Percentiles rank a stretch among this genome's conserved stretches.
These are phyloP conservation scores for Hoplostethus mediterraneus DNA, from an alignment of 2,797 vertebrate species.

Conservation along the genomic window DNA sequence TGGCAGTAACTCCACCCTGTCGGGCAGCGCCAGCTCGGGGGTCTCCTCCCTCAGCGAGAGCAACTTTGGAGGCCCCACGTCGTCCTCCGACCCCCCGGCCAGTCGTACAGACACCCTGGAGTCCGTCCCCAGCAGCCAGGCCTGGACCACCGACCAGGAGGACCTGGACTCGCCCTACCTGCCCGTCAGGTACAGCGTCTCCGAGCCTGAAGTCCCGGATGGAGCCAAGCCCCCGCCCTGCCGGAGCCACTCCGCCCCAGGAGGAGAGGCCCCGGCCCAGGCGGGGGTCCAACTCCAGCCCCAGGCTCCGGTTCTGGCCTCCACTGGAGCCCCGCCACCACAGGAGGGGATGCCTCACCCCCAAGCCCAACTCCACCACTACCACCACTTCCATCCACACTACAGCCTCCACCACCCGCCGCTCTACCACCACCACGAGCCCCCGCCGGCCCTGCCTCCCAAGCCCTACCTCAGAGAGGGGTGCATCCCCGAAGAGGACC, in stretches of 20 bases:
- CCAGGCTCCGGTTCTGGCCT: constrained; percentile 21
- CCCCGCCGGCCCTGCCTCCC: constrained; percentile 88
- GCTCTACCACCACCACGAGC: constrained; percentile 83
- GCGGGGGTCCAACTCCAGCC: constrained; percentile 66
- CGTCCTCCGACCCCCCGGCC: constrained; percentile 78
- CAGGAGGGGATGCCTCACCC: constrained; percentile 29
- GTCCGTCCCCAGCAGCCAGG: constrained; percentile 87
- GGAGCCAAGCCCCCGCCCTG: constrained; percentile 87
- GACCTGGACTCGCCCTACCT: constrained; percentile 86
- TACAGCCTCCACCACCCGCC: constrained; percentile 82
- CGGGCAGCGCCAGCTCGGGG: constrained; percentile 93
- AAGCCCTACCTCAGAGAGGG: constrained; percentile 91
- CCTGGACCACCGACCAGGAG: constrained; percentile 83
- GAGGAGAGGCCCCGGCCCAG: constrained; percentile 84
- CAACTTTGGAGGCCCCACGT: constrained; percentile 83
- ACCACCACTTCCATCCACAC: constrained; percentile 70
- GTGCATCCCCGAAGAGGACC: constrained; percentile 86
- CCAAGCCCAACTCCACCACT: constrained; percentile 38
- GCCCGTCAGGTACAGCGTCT: constrained; percentile 90
- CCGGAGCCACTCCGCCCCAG: constrained; percentile 90
- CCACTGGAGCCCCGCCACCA: constrained; percentile 25
- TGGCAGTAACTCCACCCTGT: constrained; percentile 94
- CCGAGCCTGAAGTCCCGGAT: constrained; percentile 74
- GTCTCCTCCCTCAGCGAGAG: constrained; percentile 94
- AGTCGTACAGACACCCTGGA: constrained; percentile 91